These are phyloP conservation scores for Campopleginae sp. DNA, from an alignment of 2,888 invertebrate species.

Conservation along the genomic window DNA sequence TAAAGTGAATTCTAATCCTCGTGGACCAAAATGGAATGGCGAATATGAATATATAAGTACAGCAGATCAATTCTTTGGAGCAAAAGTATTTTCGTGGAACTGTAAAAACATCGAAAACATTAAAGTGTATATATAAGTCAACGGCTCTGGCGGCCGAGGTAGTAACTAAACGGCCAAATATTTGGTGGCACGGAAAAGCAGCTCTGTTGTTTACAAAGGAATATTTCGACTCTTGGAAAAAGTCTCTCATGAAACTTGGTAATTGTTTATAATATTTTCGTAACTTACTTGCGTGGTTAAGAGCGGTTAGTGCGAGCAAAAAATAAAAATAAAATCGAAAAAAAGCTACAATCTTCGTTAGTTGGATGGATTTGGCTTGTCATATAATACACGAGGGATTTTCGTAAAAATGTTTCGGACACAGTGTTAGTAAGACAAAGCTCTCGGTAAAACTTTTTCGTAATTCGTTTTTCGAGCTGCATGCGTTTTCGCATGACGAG, in stretches of 20 bases:
- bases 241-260: background rate
- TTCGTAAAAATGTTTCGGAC: conserved; percentile 1
- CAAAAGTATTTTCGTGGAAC: background rate
- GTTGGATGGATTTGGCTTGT: conserved; percentile 56
- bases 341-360: conserved; percentile 44
- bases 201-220: background rate
- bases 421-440: conserved; percentile 53
- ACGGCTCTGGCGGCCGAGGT: background rate
- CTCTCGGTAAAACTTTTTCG: conserved; percentile 39
- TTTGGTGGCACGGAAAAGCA: background rate
- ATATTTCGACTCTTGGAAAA: conserved; percentile 1
- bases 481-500: conserved; percentile 71
- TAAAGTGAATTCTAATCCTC: background rate
- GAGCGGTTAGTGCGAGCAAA: conserved; percentile 45
- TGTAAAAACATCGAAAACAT: background rate
- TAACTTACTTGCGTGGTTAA: conserved; percentile 48
- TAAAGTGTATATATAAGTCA: background rate
- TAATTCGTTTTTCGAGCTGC: conserved; percentile 51
- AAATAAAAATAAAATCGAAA: conserved; percentile 18
- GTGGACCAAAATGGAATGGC: background rate
- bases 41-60: background rate
- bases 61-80: background rate
- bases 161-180: background rate
- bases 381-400: conserved; percentile 1
- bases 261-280: background rate